Evolutionary conservation across 1,140 invertebrate genomes (phyloP).

Genomic region (Hylaeus volcanicus): DNA sequence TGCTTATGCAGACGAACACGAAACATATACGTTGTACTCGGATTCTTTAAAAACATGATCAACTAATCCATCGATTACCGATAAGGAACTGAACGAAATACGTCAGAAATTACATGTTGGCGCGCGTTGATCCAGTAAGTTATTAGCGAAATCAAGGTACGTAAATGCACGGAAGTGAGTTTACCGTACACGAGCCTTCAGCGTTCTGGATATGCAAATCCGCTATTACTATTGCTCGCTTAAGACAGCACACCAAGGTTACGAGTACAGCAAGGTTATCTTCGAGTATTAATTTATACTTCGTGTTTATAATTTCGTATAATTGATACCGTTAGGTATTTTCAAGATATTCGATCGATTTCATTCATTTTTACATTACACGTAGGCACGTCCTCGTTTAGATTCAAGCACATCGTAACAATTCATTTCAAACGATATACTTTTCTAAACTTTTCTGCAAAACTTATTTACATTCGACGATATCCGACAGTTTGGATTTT

Average conservation of each 20-base stretch:
- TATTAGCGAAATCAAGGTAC: slow-evolving; percentile 39
- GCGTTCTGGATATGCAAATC: slow-evolving; percentile 33
- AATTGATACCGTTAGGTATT: background rate
- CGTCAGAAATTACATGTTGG: slow-evolving; percentile 1
- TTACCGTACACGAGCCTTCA: slow-evolving; percentile 37
- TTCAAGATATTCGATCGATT: background rate
- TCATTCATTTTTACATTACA: background rate
- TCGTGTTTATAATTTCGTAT: background rate
- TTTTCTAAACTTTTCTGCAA: background rate
- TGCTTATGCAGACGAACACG: background rate
- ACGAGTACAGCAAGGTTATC: slow-evolving; percentile 12
- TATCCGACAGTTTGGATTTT: background rate
- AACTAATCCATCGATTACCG: slow-evolving; percentile 5
- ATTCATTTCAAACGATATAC: too few species aligned
- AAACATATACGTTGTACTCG: background rate
- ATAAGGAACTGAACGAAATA: slow-evolving; percentile 13
- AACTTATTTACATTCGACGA: background rate
- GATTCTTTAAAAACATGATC: background rate
- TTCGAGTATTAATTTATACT: slow-evolving; percentile 5
- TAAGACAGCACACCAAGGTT: slow-evolving; percentile 31
- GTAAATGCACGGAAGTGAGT: slow-evolving; percentile 37
- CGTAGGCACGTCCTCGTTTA: background rate
- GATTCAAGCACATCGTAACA: too few species aligned
- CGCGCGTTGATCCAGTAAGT: slow-evolving; percentile 18
- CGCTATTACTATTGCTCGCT: slow-evolving; percentile 20